A percentile compares a stretch with the other conserved stretches of the same genome.
phyloP scores from a whole-genome alignment of 2,113 vertebrate species.

The Onychostruthus taczanowskii region DNA sequence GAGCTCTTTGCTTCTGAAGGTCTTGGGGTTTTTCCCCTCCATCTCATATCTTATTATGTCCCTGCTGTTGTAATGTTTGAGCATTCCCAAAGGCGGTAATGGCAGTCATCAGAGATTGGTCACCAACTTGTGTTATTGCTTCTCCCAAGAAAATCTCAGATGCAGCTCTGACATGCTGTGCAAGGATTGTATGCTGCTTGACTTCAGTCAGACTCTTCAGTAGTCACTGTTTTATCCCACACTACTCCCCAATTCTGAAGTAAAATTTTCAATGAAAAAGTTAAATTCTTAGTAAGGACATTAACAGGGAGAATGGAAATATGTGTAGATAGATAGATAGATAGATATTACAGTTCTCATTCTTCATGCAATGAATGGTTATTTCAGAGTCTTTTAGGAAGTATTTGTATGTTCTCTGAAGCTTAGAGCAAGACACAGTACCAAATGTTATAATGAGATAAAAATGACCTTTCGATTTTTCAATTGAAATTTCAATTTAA shows the following conservation, averaged over 20 bases:
- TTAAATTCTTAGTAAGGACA: background rate
- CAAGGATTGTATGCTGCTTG: background rate
- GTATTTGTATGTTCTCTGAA: background rate
- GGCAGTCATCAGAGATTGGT: background rate
- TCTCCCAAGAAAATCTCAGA: background rate
- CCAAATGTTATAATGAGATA: background rate
- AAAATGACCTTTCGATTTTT: background rate
- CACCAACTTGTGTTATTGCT: background rate
- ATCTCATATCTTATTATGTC: background rate
- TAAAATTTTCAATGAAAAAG: background rate
- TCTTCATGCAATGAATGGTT: background rate
- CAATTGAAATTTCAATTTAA: background rate
- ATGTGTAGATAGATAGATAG: background rate
- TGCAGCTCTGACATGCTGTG: background rate
- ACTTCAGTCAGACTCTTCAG: background rate
- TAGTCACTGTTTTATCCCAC: background rate
- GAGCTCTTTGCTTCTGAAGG: background rate
- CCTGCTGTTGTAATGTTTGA: background rate
- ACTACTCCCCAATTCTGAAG: background rate
- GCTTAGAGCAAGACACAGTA: background rate
- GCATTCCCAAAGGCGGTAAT: background rate
- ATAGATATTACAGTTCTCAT: background rate
- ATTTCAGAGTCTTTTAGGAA: background rate
- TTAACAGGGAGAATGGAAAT: background rate
- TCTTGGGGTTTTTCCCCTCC: fast-evolving